Conservation (phyloP, 2,888 invertebrate genomes). For the Drosophila lacicola region DNA sequence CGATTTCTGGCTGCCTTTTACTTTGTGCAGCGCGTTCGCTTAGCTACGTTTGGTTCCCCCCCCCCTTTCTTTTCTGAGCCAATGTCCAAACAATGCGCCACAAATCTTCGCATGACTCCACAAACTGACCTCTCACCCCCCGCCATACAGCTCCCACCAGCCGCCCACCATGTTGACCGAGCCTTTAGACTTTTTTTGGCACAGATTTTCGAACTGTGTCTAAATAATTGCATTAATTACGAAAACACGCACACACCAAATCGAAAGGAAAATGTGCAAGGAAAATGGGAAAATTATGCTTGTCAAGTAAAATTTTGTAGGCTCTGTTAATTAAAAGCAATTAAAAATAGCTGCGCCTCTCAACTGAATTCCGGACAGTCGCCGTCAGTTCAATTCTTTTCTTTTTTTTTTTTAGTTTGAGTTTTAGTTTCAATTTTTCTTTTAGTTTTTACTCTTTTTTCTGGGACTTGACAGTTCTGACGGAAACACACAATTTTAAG, state of each 20-base stretch:
- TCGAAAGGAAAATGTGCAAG: conserved; percentile 27
- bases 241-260: conserved; percentile 12
- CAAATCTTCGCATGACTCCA: conserved; percentile 37
- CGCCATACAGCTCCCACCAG: background rate
- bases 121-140: conserved; percentile 6
- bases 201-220: conserved; percentile 22
- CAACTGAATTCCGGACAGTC: conserved; percentile 51
- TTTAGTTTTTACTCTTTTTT: conserved; percentile 3
- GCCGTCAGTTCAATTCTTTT: conserved; percentile 29
- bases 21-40: conserved; percentile 29
- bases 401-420: conserved; percentile 21
- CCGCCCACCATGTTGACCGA: background rate
- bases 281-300: conserved; percentile 53
- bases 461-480: conserved; percentile 57
- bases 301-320: conserved; percentile 68
- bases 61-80: conserved; percentile 12
- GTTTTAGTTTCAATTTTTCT: conserved; percentile 20
- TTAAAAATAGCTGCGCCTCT: conserved; percentile 71
- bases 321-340: conserved; percentile 76
- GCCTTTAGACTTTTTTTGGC: conserved; percentile 14
- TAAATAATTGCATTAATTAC: conserved; percentile 36
- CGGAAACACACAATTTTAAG: conserved; percentile 64
- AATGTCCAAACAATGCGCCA: conserved; percentile 48
- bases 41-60: conserved; percentile 16
- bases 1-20: conserved; percentile 59